Conservation (phyloP, 2,113 vertebrate genomes). For the Ctenomys sociabilis region DNA sequence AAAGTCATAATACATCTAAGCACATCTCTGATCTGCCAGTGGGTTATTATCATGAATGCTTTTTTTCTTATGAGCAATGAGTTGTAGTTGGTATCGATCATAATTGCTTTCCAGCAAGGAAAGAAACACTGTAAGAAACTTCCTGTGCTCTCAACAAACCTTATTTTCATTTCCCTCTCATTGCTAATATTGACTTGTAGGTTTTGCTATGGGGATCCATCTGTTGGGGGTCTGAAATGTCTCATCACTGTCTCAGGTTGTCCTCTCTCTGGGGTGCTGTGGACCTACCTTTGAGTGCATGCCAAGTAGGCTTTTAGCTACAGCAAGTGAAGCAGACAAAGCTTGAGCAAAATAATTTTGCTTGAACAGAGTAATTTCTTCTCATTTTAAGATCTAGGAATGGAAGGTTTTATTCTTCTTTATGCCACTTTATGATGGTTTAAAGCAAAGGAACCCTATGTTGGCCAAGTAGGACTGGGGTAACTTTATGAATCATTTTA, state of each 20-base stretch:
- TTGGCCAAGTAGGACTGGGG: neutral
- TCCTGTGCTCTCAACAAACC: neutral
- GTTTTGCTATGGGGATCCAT: neutral
- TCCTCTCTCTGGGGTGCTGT: neutral
- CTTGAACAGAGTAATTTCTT: neutral
- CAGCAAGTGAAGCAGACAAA: neutral
- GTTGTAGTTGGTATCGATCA: neutral
- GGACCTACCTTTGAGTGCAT: neutral
- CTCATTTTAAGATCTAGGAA: constrained; percentile 15
- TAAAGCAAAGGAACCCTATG: neutral
- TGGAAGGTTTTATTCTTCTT: neutral
- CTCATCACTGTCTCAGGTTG: neutral
- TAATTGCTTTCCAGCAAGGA: neutral
- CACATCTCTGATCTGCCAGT: neutral
- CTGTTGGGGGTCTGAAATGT: neutral
- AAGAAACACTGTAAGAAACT: neutral
- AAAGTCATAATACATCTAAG: neutral
- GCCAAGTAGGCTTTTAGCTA: constrained; percentile 47
- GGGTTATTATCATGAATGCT: neutral
- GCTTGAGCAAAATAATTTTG: no score
- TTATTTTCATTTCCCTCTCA: constrained; percentile 14
- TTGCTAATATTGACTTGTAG: neutral
- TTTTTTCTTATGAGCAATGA: constrained; percentile 1
- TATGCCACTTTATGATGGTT: neutral
- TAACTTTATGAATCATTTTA: neutral